Conservation (phyloP, 1,140 invertebrate species). For the Melitaea cinxia region DNA sequence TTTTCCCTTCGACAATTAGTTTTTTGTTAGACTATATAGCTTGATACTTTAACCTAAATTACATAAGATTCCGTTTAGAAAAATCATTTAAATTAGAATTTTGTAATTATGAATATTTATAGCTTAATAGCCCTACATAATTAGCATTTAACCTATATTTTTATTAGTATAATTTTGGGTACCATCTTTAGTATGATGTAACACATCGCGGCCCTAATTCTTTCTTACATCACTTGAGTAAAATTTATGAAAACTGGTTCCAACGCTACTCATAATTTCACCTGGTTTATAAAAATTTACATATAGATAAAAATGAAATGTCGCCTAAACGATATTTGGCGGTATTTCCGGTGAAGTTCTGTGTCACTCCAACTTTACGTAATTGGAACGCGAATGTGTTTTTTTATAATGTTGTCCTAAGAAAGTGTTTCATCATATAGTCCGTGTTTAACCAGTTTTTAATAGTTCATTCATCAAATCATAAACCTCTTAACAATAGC, state of each 20-base stretch:
- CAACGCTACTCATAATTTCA: constrained; percentile 51
- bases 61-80: background rate
- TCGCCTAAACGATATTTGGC: constrained; percentile 44
- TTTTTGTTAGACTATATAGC: no score
- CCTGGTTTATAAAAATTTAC: constrained; percentile 41
- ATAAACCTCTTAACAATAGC: background rate
- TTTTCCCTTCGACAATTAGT: no score
- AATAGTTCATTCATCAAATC: background rate
- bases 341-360: constrained; percentile 46
- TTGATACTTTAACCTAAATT: background rate
- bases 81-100: background rate
- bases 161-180: constrained; percentile 1
- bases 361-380: constrained; percentile 42
- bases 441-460: constrained; percentile 21
- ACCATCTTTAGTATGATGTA: constrained; percentile 36
- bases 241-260: constrained; percentile 37
- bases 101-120: constrained; percentile 4
- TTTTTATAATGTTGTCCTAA: constrained; percentile 12
- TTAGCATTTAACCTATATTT: constrained; percentile 39
- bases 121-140: constrained; percentile 39
- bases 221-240: constrained; percentile 46
- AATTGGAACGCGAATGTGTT: constrained; percentile 33
- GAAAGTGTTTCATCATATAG: constrained; percentile 15
- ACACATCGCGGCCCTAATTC: constrained; percentile 31
- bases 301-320: constrained; percentile 38